Evolutionary conservation across 2,888 invertebrate species (phyloP).

Genomic region (Cistogaster globosa): DNA sequence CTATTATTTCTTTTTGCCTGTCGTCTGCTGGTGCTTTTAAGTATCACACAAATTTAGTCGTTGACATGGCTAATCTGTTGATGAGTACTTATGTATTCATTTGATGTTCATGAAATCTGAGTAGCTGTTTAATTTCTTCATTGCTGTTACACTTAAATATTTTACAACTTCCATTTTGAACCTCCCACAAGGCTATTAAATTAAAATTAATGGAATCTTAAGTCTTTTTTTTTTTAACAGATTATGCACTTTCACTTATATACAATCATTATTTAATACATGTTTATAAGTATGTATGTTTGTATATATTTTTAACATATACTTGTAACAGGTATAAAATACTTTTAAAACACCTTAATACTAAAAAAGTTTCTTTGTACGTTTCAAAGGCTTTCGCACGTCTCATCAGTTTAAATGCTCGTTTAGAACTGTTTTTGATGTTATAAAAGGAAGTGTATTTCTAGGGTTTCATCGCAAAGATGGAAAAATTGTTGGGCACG

Average conservation of each 20-base stretch:
- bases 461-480: slow-evolving; percentile 37
- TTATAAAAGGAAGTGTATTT: slow-evolving; percentile 21
- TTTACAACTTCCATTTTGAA: slow-evolving; percentile 32
- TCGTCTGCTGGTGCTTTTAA: slow-evolving; percentile 38
- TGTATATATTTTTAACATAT: slow-evolving; percentile 8
- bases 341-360: background rate
- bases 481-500: slow-evolving; percentile 29
- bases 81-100: slow-evolving; percentile 33
- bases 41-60: slow-evolving; percentile 47
- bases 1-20: slow-evolving; percentile 25
- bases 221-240: background rate
- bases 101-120: slow-evolving; percentile 49
- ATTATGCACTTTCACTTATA: background rate
- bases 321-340: background rate
- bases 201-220: background rate
- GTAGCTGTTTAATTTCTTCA: slow-evolving; percentile 27
- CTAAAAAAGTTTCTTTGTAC: background rate
- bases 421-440: slow-evolving; percentile 45
- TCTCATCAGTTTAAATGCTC: slow-evolving; percentile 58
- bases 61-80: slow-evolving; percentile 65
- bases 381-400: slow-evolving; percentile 3
- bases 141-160: slow-evolving; percentile 35
- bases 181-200: slow-evolving; percentile 21
- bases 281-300: background rate
- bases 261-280: background rate